phyloP scores from a whole-genome alignment of 2,888 invertebrate genomes.

The Cheilosia vulpina region DNA sequence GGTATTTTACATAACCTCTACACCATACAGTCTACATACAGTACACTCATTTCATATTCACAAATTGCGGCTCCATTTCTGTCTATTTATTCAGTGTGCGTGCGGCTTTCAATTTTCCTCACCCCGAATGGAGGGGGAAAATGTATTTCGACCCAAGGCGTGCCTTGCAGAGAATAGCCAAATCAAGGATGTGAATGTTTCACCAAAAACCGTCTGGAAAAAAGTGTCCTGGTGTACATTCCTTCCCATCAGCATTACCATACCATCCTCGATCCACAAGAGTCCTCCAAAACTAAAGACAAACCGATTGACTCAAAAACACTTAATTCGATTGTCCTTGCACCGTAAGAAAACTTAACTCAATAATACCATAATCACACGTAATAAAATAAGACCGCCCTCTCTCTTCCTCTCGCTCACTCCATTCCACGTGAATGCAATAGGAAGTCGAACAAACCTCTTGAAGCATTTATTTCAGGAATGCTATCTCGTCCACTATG shows the following conservation, averaged over 20 bases:
- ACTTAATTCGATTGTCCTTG: not conserved
- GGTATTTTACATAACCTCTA: constrained; percentile 39
- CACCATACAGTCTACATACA: not conserved
- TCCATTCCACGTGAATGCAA: not conserved
- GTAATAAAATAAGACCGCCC: not conserved
- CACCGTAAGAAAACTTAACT: not conserved
- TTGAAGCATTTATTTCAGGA: constrained; percentile 30
- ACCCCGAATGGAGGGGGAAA: not conserved
- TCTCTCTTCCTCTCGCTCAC: not conserved
- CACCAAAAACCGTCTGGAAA: too few relatives aligned
- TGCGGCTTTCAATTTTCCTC: constrained; percentile 59
- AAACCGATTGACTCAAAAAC: not conserved
- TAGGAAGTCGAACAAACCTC: not conserved
- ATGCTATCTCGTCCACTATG: constrained; percentile 11
- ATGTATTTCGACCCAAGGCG: constrained; percentile 21
- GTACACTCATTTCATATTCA: constrained; percentile 40
- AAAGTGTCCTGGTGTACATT: too few relatives aligned
- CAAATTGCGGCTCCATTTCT: constrained; percentile 36
- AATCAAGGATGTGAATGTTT: constrained; percentile 12
- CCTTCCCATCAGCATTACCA: not conserved
- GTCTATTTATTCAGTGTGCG: constrained; percentile 35
- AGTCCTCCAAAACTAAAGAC: not conserved
- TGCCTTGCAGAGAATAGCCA: constrained; percentile 37
- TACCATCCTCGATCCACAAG: not conserved
- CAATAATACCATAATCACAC: constrained; percentile 2